A percentile compares a stretch with the other conserved stretches of the same genome.
Conservation (phyloP, 2,797 vertebrate genomes). For the Gymnopithys bicolor region DNA sequence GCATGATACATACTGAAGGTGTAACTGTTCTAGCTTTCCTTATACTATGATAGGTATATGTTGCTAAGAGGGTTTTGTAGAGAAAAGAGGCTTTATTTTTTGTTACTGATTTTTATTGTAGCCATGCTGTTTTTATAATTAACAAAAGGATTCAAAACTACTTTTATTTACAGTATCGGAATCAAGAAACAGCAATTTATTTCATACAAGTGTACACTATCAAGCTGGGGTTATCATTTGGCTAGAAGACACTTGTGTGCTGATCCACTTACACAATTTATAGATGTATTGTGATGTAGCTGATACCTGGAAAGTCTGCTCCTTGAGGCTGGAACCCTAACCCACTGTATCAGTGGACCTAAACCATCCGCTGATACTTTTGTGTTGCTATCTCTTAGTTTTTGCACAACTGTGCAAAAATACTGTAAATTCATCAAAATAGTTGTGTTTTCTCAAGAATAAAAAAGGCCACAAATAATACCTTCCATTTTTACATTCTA, state of each 20-base stretch:
- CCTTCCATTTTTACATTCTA: background rate
- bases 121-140: background rate
- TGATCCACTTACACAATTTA: background rate
- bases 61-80: background rate
- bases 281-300: background rate
- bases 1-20: background rate
- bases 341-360: too few relatives aligned
- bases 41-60: background rate
- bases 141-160: background rate
- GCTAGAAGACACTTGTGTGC: background rate
- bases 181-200: background rate
- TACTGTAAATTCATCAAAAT: background rate
- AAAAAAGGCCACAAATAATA: conserved; percentile 10
- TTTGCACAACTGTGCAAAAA: background rate
- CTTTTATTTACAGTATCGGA: conserved; percentile 22
- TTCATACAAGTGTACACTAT: background rate
- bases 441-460: conserved; percentile 18
- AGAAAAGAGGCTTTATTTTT: background rate
- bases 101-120: conserved; percentile 48
- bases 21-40: background rate
- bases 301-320: background rate
- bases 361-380: background rate
- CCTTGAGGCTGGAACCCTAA: too few relatives aligned
- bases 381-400: background rate
- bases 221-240: background rate